These are phyloP conservation scores for Pyrocoelia pectoralis DNA, from an alignment of 2,888 invertebrate species.

Conservation along the genomic window DNA sequence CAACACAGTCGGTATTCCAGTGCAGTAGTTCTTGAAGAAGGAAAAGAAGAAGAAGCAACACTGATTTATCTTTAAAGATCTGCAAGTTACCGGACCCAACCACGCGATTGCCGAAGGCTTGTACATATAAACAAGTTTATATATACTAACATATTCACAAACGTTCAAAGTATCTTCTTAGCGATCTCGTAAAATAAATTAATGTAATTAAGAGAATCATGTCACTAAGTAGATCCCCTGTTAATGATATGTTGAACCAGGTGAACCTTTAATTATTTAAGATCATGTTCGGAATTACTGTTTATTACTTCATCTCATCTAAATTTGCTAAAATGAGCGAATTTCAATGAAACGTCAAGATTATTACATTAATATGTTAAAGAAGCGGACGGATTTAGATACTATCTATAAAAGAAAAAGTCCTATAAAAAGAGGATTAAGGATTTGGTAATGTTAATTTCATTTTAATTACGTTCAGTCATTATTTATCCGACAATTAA, in stretches of 20 bases:
- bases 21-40: constrained; percentile 25
- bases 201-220: constrained; percentile 62
- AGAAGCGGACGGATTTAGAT: not conserved
- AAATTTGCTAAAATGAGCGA: not conserved
- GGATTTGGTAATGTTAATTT: not conserved
- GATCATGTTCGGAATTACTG: constrained; percentile 1
- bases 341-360: not conserved
- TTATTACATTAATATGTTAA: not conserved
- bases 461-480: not conserved
- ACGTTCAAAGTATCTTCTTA: constrained; percentile 54
- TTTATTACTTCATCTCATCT: constrained; percentile 9
- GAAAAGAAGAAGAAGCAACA: constrained; percentile 39
- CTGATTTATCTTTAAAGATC: constrained; percentile 46
- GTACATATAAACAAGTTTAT: constrained; percentile 52
- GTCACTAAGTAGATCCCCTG: constrained; percentile 59
- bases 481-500: too few species aligned
- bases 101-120: constrained; percentile 47
- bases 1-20: constrained; percentile 29
- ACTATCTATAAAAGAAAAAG: not conserved
- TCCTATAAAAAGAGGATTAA: not conserved
- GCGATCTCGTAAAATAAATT: constrained; percentile 60
- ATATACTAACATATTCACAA: constrained; percentile 54
- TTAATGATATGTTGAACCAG: constrained; percentile 59
- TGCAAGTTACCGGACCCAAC: constrained; percentile 43
- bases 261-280: constrained; percentile 53